Evolutionary conservation across 2,113 vertebrate species (phyloP).

Genomic region (Phyllopteryx taeniolatus): DNA sequence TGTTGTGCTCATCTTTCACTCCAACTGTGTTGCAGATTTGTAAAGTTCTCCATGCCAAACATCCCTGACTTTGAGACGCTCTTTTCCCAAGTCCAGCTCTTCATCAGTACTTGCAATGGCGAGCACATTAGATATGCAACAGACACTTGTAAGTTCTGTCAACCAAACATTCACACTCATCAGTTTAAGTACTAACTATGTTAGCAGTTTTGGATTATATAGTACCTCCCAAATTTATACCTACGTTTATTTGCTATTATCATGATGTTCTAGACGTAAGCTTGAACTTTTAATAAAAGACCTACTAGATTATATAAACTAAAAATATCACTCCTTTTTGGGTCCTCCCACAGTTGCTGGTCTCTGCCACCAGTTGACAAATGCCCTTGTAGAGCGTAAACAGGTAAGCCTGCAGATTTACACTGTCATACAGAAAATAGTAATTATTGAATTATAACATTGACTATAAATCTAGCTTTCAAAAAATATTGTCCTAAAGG

Average conservation of each 20-base stretch:
- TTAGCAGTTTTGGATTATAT: background rate
- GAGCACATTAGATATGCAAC: slow-evolving; percentile 99
- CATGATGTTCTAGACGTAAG: background rate
- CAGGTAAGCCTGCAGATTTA: slow-evolving; percentile 77
- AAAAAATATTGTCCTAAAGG: background rate
- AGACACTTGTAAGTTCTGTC: slow-evolving; percentile 89
- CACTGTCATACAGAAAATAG: background rate
- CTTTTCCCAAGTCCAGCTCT: slow-evolving; percentile 98
- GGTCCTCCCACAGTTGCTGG: slow-evolving; percentile 85
- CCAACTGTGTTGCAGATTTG: slow-evolving; percentile 80
- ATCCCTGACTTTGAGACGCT: slow-evolving; percentile 98
- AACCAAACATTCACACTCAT: background rate
- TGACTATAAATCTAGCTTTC: background rate
- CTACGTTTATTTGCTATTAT: background rate
- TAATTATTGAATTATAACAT: background rate
- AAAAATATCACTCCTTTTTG: background rate
- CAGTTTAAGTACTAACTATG: background rate
- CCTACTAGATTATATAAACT: background rate
- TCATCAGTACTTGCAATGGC: slow-evolving; percentile 98
- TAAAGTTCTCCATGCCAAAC: slow-evolving; percentile 99
- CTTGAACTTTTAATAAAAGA: background rate
- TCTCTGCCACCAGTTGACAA: slow-evolving; percentile 98
- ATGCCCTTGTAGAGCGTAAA: slow-evolving; percentile 97
- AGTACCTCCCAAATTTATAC: background rate
- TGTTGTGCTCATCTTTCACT: slow-evolving; percentile 1